phyloP scores from a whole-genome alignment of 2,113 vertebrate genomes.

The Salvator merianae region DNA sequence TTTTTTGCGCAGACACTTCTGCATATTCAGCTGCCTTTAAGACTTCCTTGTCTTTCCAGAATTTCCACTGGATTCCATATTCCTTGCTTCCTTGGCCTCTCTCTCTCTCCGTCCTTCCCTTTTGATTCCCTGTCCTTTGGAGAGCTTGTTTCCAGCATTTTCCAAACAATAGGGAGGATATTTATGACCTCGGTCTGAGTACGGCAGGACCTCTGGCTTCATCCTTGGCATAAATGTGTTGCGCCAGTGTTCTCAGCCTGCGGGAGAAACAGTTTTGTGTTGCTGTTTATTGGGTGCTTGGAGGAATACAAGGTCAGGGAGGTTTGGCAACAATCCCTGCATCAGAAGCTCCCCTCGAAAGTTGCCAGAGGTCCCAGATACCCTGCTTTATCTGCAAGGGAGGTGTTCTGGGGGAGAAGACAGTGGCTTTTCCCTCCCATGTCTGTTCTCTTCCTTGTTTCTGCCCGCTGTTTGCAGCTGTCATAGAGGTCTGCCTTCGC shows the following conservation, averaged over 20 bases:
- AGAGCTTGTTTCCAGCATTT: not conserved
- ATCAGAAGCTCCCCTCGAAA: slow-evolving; percentile 38
- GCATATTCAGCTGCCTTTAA: too few species aligned
- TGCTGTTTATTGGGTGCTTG: slow-evolving; percentile 39
- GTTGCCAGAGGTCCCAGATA: not conserved
- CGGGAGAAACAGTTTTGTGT: slow-evolving; percentile 19
- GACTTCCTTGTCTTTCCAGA: not conserved
- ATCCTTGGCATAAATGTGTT: not conserved
- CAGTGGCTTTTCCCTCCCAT: not conserved
- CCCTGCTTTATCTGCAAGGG: not conserved
- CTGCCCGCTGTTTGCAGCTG: not conserved
- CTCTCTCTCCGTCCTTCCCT: not conserved
- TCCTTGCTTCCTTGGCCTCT: too few species aligned
- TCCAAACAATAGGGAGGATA: not conserved
- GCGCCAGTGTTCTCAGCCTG: accelerated
- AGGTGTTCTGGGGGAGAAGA: too few species aligned
- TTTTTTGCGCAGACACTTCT: too few species aligned
- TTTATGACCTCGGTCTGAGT: not conserved
- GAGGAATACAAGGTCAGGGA: slow-evolving; percentile 46
- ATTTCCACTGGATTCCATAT: not conserved
- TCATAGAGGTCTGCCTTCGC: too few species aligned
- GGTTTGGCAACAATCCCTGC: not conserved
- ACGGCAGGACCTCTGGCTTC: accelerated
- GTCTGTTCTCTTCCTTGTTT: not conserved
- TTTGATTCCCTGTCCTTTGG: not conserved